Evolutionary conservation across 2,888 invertebrate species (phyloP).

Genomic region (Eledona agricola): DNA sequence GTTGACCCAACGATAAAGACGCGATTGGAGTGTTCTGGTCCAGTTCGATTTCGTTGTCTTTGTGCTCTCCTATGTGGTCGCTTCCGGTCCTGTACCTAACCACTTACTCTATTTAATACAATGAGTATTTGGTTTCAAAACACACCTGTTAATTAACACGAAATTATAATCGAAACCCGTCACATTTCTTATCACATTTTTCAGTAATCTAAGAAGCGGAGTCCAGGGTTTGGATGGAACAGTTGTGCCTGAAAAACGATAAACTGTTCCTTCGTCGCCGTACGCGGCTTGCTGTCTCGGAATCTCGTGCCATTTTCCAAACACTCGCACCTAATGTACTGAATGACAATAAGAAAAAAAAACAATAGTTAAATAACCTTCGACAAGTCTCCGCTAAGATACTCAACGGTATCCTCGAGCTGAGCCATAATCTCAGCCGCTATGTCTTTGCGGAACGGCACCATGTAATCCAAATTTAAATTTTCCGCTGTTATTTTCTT

Average conservation of each 20-base stretch:
- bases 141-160: conserved; percentile 73
- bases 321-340: conserved; percentile 64
- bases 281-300: conserved; percentile 76
- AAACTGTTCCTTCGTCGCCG: conserved; percentile 71
- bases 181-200: conserved; percentile 64
- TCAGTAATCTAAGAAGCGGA: conserved; percentile 63
- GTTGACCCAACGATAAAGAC: conserved; percentile 73
- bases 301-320: conserved; percentile 72
- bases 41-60: conserved; percentile 75
- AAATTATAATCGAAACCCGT: conserved; percentile 72
- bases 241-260: conserved; percentile 72
- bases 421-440: conserved; percentile 64
- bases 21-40: conserved; percentile 71
- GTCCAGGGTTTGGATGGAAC: conserved; percentile 74
- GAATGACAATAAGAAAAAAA: neutral
- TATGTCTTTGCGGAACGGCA: conserved; percentile 61
- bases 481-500: conserved; percentile 59
- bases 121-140: neutral
- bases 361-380: conserved; percentile 61
- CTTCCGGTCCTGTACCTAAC: conserved; percentile 73
- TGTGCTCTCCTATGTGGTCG: conserved; percentile 77
- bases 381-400: conserved; percentile 71
- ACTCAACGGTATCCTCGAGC: conserved; percentile 68
- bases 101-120: too few relatives aligned
- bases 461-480: conserved; percentile 68